Conservation (phyloP, 2,888 invertebrate genomes). For the Diogma glabrata region DNA sequence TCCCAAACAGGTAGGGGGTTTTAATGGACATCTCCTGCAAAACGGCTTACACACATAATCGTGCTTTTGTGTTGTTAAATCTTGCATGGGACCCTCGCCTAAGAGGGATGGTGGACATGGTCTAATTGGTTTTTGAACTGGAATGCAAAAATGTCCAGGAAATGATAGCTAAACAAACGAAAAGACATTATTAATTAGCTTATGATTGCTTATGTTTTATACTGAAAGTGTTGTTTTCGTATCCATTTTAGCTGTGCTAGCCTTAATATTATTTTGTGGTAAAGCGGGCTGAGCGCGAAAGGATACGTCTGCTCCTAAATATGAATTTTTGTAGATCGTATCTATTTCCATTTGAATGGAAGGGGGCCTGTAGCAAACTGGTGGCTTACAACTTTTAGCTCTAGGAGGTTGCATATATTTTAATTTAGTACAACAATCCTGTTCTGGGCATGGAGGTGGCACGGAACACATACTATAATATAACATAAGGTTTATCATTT, state of each 20-base stretch:
- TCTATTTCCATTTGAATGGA: constrained; percentile 44
- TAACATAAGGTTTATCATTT: too few relatives aligned
- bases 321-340: constrained; percentile 56
- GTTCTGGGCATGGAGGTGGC: neutral
- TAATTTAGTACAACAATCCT: neutral
- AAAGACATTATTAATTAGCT: neutral
- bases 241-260: constrained; percentile 40
- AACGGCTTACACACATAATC: constrained; percentile 56
- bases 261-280: constrained; percentile 37
- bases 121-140: constrained; percentile 26
- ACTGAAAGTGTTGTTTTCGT: constrained; percentile 38
- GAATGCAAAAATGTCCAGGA: constrained; percentile 26
- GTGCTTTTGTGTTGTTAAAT: constrained; percentile 58
- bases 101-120: constrained; percentile 27
- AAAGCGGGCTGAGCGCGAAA: constrained; percentile 30
- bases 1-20: constrained; percentile 24
- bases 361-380: constrained; percentile 41
- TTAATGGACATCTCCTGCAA: constrained; percentile 26
- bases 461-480: neutral
- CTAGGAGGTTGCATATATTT: constrained; percentile 33
- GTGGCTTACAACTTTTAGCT: constrained; percentile 27
- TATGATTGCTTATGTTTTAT: too few relatives aligned
- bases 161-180: constrained; percentile 26
- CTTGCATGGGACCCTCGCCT: constrained; percentile 50
- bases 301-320: constrained; percentile 40